phyloP scores from a whole-genome alignment of 2,113 vertebrate species.

The Trogon surrucura region DNA sequence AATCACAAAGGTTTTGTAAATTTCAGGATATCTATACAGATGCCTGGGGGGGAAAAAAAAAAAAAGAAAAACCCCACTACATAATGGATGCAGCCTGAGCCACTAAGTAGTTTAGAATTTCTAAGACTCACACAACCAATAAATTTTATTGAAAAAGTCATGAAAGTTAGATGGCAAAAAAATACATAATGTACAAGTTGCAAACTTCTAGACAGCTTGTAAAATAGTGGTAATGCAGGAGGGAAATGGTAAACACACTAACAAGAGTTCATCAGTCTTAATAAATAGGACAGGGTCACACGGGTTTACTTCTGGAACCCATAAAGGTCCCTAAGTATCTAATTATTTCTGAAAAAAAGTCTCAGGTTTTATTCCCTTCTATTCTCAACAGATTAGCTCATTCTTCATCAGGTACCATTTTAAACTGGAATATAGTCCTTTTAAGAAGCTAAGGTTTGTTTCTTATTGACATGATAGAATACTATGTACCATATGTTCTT shows the following conservation, averaged over 20 bases:
- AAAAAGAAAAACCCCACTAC: too few species aligned
- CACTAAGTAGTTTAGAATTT: constrained; percentile 66
- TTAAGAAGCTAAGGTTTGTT: constrained; percentile 40
- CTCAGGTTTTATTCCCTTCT: constrained; percentile 56
- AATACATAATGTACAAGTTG: constrained; percentile 56
- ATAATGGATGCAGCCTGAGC: constrained; percentile 51
- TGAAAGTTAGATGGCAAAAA: constrained; percentile 65
- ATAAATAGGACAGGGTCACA: constrained; percentile 75
- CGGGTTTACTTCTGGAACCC: constrained; percentile 70
- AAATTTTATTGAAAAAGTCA: constrained; percentile 63
- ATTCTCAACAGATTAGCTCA: constrained; percentile 58
- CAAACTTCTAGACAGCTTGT: constrained; percentile 71
- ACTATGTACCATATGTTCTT: constrained; percentile 2
- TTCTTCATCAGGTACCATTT: constrained; percentile 67
- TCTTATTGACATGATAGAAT: constrained; percentile 25
- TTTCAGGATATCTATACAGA: constrained; percentile 76
- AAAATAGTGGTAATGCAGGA: constrained; percentile 68
- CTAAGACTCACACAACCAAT: constrained; percentile 56
- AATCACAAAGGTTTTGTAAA: constrained; percentile 81
- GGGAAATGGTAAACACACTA: constrained; percentile 65
- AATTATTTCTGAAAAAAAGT: constrained; percentile 79
- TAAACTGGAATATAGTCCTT: constrained; percentile 59
- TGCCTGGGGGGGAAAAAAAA: neutral
- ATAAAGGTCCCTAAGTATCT: constrained; percentile 78
- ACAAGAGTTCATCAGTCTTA: constrained; percentile 73